Evolutionary conservation across 2,797 vertebrate species (phyloP), one percentile per base, ranked within the genome.

Genomic region (Gallinago stenura): DNA sequence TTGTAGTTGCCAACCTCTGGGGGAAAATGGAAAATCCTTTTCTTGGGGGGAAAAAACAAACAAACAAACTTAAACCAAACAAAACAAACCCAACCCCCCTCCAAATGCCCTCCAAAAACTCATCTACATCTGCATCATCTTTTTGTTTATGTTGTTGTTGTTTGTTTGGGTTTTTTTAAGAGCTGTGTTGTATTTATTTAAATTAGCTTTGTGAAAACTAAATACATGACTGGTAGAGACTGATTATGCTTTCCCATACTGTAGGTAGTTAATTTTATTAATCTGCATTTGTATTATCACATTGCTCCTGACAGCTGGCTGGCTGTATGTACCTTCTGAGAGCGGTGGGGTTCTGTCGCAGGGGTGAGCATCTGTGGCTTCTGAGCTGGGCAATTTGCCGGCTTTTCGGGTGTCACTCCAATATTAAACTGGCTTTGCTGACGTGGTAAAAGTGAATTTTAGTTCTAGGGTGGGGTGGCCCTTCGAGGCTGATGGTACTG

Each of bases 321-420:
- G 50, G 57, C 28, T 57, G 16, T 30, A 24, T 0, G 0, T 58
- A 20, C 56, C 75, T 79, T 87, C 73, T 37, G 24, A 51, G 15
- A 50, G 43, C 62, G 39, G 31, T 10, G 30, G 24, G 31, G 8
- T 82, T 89, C n/a, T 76, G 15, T 82, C 0, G 0, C 24, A 54
- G 64, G 0, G 0, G 33, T 48, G 43, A 75, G 41, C 0, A 0
- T 33, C 48, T 68, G 25, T 0, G 3, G 15, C 87, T 85, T 51
- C 37, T 35, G 83, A 57, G 45, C 57, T 5, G 2, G 41, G 54
- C 25, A 20, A 14, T 87, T 51, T 76, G 18, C 46, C 39, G 57
- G 24, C 61, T 88, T 68, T 86, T 86, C 9, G 21, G 14, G 4
- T 54, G 76, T 50, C 33, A 30, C 15, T 78, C 53, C 41, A 9